These are phyloP conservation scores for Takifugu rubripes DNA, from an alignment of 2,797 vertebrate genomes.

Conservation along the genomic window DNA sequence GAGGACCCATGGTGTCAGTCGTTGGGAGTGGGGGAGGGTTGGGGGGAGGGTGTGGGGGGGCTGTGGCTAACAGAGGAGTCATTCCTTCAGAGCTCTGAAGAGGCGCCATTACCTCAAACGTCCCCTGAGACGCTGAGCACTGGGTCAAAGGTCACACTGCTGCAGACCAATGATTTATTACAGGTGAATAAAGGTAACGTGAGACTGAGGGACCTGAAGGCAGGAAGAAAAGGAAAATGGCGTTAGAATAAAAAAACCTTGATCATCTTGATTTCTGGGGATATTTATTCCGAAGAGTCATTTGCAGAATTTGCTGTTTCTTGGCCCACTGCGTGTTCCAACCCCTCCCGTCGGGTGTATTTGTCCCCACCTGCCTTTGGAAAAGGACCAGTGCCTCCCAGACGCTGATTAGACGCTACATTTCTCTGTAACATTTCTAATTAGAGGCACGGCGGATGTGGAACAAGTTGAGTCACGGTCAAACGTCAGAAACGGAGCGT, in stretches of 20 bases:
- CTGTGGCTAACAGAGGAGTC: slow-evolving; percentile 37
- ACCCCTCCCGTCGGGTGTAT: slow-evolving; percentile 30
- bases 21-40: not conserved
- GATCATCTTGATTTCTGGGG: no score
- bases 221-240: not conserved
- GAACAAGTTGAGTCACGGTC: slow-evolving; percentile 59
- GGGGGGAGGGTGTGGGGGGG: not conserved
- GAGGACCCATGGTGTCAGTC: slow-evolving; percentile 13
- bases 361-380: slow-evolving; percentile 48
- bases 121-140: slow-evolving; percentile 47
- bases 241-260: no score
- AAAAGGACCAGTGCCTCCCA: slow-evolving; percentile 37
- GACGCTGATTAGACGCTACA: slow-evolving; percentile 59
- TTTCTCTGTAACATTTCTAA: slow-evolving; percentile 54
- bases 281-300: not conserved
- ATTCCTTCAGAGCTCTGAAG: slow-evolving; percentile 51
- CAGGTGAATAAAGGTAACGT: slow-evolving; percentile 4
- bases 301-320: not conserved
- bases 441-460: slow-evolving; percentile 60
- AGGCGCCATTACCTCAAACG: slow-evolving; percentile 54
- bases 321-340: slow-evolving; percentile 23
- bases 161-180: slow-evolving; percentile 1
- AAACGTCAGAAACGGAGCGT: slow-evolving; percentile 15
- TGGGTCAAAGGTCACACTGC: slow-evolving; percentile 48
- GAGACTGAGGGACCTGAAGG: not conserved